phyloP scores from a whole-genome alignment of 1,140 invertebrate species.

The Panagrolaimus sp. region DNA sequence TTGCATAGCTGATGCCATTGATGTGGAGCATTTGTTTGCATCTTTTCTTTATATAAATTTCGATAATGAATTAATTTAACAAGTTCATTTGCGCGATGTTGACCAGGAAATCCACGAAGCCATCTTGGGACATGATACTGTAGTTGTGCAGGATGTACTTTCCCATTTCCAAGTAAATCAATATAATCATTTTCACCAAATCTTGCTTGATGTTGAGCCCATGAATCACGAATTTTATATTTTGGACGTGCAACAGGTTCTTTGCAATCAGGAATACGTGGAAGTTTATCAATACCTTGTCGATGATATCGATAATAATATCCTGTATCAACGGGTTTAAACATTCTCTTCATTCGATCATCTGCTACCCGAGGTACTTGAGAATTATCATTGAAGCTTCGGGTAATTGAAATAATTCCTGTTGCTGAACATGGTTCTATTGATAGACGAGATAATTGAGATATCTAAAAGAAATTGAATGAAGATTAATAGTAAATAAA shows the following conservation, averaged over 20 bases:
- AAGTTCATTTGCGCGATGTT: slow-evolving; percentile 53
- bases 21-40: slow-evolving; percentile 48
- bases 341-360: slow-evolving; percentile 46
- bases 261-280: slow-evolving; percentile 47
- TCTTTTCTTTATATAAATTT: slow-evolving; percentile 53
- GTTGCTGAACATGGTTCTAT: no score
- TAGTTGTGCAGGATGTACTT: slow-evolving; percentile 55
- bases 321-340: slow-evolving; percentile 42
- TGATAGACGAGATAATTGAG: no score
- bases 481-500: no score
- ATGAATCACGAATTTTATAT: slow-evolving; percentile 37
- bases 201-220: slow-evolving; percentile 36
- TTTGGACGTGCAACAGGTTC: slow-evolving; percentile 40
- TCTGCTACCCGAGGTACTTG: slow-evolving; percentile 40
- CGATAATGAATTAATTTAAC: slow-evolving; percentile 57
- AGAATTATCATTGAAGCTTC: slow-evolving; percentile 34
- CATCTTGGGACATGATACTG: slow-evolving; percentile 55
- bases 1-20: slow-evolving; percentile 56
- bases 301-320: slow-evolving; percentile 57
- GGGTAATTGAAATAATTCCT: slow-evolving; percentile 1
- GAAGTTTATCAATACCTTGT: slow-evolving; percentile 49
- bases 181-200: slow-evolving; percentile 58
- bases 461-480: no score
- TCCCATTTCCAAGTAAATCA: slow-evolving; percentile 46
- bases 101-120: slow-evolving; percentile 56